These are phyloP conservation scores for Brienomyrus longianalis DNA, from an alignment of 2,113 vertebrate genomes.

Conservation along the genomic window DNA sequence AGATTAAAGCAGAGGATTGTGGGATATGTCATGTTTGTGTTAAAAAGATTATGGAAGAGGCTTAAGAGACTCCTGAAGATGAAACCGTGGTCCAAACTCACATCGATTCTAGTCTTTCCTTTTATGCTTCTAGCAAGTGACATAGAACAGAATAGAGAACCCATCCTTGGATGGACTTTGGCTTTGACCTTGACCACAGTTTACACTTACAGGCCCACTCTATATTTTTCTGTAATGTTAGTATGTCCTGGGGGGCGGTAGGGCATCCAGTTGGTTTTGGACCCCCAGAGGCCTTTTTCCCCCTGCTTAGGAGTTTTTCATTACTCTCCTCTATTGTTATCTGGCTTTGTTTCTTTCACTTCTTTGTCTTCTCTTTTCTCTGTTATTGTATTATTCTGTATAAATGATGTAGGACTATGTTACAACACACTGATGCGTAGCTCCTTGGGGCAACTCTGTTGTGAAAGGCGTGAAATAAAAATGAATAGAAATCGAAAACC, in stretches of 20 bases:
- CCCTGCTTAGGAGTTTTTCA: background rate
- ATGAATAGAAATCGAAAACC: background rate
- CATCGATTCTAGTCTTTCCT: background rate
- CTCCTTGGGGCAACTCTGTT: background rate
- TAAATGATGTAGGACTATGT: background rate
- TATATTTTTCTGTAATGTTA: background rate
- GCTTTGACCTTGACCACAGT: background rate
- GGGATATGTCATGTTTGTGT: conserved; percentile 52
- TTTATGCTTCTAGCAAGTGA: background rate
- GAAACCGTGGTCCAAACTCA: background rate
- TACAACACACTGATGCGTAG: background rate
- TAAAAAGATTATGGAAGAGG: conserved; percentile 45
- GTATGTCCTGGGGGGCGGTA: background rate
- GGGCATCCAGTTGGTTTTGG: background rate
- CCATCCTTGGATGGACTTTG: background rate
- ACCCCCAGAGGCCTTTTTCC: background rate
- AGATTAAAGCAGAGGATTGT: conserved; percentile 59
- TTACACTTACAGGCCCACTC: background rate
- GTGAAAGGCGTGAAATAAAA: background rate
- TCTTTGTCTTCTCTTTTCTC: background rate
- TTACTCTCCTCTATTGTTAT: background rate
- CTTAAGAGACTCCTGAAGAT: conserved; percentile 21
- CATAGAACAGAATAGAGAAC: background rate
- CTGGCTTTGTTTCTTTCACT: background rate
- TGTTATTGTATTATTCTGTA: background rate